A percentile compares a stretch with the other conserved stretches of the same genome.
Evolutionary conservation across 2,113 vertebrate genomes (phyloP).

Genomic region (Petrocephalus zakoni): DNA sequence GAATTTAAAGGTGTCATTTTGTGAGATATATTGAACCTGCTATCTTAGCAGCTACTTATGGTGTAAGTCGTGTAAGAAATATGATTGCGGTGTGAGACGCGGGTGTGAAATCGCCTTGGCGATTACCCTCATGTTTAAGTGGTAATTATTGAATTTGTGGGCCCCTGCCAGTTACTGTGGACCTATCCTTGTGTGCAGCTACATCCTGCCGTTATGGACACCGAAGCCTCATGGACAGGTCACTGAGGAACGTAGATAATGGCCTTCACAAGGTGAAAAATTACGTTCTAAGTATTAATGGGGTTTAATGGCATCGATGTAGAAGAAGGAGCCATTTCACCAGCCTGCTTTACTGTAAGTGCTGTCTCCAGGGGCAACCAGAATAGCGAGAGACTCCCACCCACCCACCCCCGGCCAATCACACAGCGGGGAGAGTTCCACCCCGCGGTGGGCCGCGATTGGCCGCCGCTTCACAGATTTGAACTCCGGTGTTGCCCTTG

Average conservation of each 20-base stretch:
- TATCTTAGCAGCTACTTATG: not conserved
- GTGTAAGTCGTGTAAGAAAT: not conserved
- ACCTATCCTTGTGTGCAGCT: not conserved
- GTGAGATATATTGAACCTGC: not conserved
- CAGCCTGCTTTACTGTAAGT: not conserved
- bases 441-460: not conserved
- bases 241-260: not conserved
- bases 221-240: not conserved
- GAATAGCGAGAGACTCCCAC: not conserved
- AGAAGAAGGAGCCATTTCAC: not conserved
- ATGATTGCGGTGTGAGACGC: not conserved
- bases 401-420: not conserved
- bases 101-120: not conserved
- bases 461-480: not conserved
- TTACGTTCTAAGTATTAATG: not conserved
- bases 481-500: not conserved
- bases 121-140: not conserved
- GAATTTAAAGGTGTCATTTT: not conserved
- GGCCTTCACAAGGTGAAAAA: not conserved
- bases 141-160: not conserved
- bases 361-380: not conserved
- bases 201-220: not conserved
- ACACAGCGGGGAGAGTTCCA: not conserved
- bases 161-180: not conserved
- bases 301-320: slow-evolving; percentile 7